phyloP scores from a whole-genome alignment of 1,140 invertebrate genomes.

The Tribolium castaneum region DNA sequence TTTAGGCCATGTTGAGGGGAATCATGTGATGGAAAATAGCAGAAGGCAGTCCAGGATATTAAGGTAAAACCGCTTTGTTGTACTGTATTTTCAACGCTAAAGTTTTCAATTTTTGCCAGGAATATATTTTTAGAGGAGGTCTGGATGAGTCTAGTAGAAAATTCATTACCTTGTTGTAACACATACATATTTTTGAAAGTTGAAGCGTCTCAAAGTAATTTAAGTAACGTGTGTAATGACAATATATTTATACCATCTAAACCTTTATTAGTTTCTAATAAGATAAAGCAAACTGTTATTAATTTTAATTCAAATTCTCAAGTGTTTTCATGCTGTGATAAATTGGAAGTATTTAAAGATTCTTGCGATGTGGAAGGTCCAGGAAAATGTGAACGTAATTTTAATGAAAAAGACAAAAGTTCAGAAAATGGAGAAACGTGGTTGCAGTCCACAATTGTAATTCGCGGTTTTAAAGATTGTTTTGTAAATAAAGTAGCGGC shows the following conservation, averaged over 20 bases:
- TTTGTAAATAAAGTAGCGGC: slow-evolving; percentile 55
- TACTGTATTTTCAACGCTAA: background rate
- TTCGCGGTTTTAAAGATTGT: slow-evolving; percentile 56
- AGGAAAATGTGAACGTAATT: slow-evolving; percentile 13
- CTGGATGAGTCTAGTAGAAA: slow-evolving; percentile 50
- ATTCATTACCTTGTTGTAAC: slow-evolving; percentile 48
- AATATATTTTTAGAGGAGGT: slow-evolving; percentile 49
- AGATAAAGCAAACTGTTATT: slow-evolving; percentile 48
- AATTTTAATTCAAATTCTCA: slow-evolving; percentile 39
- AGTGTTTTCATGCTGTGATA: slow-evolving; percentile 48
- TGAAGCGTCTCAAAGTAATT: background rate
- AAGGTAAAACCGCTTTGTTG: slow-evolving; percentile 44
- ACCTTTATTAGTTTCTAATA: slow-evolving; percentile 39
- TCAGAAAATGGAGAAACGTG: slow-evolving; percentile 33
- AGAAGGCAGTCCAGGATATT: slow-evolving; percentile 50
- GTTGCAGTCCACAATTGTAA: slow-evolving; percentile 46
- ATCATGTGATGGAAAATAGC: slow-evolving; percentile 47
- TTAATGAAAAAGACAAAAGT: slow-evolving; percentile 5
- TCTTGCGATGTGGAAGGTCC: background rate
- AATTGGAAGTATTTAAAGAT: slow-evolving; percentile 50
- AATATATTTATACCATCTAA: slow-evolving; percentile 45
- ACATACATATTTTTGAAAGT: slow-evolving; percentile 53
- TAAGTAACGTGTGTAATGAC: background rate
- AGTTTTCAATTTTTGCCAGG: slow-evolving; percentile 37
- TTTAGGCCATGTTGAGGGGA: slow-evolving; percentile 48